A percentile compares a stretch with the other conserved stretches of the same genome.
Conservation (phyloP, 2,888 invertebrate species). For the Diplazon laetatorius region DNA sequence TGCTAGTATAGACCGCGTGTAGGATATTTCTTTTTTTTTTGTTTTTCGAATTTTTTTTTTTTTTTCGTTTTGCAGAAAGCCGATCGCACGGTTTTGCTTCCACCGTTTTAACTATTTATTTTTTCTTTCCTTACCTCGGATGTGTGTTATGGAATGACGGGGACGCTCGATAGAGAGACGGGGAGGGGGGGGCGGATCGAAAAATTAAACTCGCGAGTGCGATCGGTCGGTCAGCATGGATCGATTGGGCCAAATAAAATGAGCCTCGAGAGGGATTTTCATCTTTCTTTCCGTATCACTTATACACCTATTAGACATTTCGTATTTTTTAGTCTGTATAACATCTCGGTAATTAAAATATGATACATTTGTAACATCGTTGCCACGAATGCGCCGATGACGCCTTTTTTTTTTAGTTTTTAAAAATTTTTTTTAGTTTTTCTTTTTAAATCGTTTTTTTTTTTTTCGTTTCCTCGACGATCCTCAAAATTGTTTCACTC, state of each 20-base stretch:
- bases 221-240: conserved; percentile 28
- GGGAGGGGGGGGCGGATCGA: neutral
- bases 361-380: conserved; percentile 70
- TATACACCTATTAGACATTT: conserved; percentile 63
- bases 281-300: conserved; percentile 34
- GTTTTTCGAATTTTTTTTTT: conserved; percentile 37
- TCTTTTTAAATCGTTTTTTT: conserved; percentile 46
- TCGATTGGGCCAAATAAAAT: conserved; percentile 37
- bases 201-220: conserved; percentile 22
- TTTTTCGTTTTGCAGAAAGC: conserved; percentile 17
- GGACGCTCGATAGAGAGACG: neutral
- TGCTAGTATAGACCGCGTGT: conserved; percentile 53
- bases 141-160: conserved; percentile 3
- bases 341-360: conserved; percentile 72
- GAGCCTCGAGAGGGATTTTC: conserved; percentile 26
- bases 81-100: conserved; percentile 26
- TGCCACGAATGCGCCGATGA: conserved; percentile 56
- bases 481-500: neutral
- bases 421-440: conserved; percentile 24
- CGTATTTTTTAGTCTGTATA: conserved; percentile 64
- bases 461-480: conserved; percentile 51
- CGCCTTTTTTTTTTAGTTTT: conserved; percentile 32
- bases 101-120: neutral
- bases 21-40: conserved; percentile 3
- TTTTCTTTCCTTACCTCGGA: neutral